A percentile compares a stretch with the other conserved stretches of the same genome.
phyloP scores from a whole-genome alignment of 2,113 vertebrate species.

The Origma solitaria region DNA sequence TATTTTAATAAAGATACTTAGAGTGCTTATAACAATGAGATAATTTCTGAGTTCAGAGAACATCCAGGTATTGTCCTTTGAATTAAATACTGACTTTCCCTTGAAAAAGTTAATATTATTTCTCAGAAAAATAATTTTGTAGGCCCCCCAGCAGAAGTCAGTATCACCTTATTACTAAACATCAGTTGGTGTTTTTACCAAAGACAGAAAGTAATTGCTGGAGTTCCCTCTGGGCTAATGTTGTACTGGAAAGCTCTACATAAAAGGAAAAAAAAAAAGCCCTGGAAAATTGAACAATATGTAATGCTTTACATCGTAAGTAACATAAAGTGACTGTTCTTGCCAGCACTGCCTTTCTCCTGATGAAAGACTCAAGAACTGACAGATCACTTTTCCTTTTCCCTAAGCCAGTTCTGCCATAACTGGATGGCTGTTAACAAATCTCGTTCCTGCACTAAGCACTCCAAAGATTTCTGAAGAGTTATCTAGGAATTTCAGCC shows the following conservation, averaged over 20 bases:
- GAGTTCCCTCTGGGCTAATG: background rate
- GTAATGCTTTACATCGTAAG: background rate
- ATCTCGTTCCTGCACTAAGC: background rate
- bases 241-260: background rate
- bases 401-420: background rate
- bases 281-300: background rate
- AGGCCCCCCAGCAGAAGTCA: background rate
- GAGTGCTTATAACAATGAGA: background rate
- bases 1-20: background rate
- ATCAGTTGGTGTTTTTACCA: background rate
- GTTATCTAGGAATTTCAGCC: background rate
- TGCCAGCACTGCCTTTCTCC: constrained; percentile 20
- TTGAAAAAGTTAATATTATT: background rate
- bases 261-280: background rate
- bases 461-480: background rate
- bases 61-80: background rate
- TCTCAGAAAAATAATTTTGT: background rate
- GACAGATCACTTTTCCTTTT: background rate
- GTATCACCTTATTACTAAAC: background rate
- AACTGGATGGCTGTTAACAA: background rate
- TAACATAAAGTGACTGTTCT: background rate
- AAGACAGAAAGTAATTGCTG: background rate
- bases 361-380: background rate
- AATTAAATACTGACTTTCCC: background rate
- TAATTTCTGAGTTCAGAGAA: background rate